A percentile compares a stretch with the other conserved stretches of the same genome.
These are phyloP conservation scores for Oxyruncus cristatus DNA, from an alignment of 2,113 vertebrate species.

Conservation along the genomic window DNA sequence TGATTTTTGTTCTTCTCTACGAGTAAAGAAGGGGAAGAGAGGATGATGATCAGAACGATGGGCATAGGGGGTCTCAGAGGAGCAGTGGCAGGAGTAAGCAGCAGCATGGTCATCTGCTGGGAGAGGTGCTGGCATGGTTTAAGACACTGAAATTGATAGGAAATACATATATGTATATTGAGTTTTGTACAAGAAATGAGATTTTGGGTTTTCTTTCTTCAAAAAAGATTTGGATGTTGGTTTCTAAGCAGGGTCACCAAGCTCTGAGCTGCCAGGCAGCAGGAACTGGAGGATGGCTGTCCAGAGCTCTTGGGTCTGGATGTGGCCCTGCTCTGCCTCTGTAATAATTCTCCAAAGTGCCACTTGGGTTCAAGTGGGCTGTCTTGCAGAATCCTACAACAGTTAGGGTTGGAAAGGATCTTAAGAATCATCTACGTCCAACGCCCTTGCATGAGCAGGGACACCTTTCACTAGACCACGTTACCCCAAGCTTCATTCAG, in stretches of 20 bases:
- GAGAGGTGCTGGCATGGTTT: background rate
- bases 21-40: background rate
- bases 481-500: background rate
- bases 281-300: background rate
- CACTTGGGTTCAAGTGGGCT: background rate
- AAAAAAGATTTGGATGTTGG: background rate
- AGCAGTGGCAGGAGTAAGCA: background rate
- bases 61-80: accelerated
- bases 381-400: background rate
- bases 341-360: background rate
- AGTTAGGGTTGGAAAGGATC: background rate
- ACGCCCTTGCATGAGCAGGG: background rate
- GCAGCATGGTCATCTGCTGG: background rate
- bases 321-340: background rate
- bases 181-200: background rate
- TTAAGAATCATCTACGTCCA: background rate
- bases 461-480: background rate
- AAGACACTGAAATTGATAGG: background rate
- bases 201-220: background rate
- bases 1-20: background rate
- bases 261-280: background rate
- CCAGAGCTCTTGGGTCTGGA: background rate
- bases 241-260: background rate
- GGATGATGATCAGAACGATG: background rate
- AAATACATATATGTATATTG: background rate